Evolutionary conservation across 2,888 invertebrate species (phyloP).

Genomic region (Malthinus seriepunctatus): DNA sequence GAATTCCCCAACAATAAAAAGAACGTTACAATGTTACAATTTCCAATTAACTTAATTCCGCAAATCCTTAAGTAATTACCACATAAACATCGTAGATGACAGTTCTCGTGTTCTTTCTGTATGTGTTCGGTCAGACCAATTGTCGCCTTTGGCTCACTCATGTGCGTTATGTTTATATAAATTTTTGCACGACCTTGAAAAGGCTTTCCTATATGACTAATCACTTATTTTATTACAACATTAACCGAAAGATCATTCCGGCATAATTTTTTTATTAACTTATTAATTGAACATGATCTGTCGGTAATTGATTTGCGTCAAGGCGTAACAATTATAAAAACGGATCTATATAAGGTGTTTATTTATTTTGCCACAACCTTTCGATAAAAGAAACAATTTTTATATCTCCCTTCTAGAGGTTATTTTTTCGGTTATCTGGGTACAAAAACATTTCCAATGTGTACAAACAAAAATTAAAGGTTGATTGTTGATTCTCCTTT

Average conservation of each 20-base stretch:
- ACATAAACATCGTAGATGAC: slow-evolving; percentile 6
- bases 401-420: too few species aligned
- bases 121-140: slow-evolving; percentile 14
- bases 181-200: slow-evolving; percentile 24
- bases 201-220: slow-evolving; percentile 24
- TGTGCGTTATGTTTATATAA: slow-evolving; percentile 9
- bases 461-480: too few species aligned
- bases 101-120: slow-evolving; percentile 1
- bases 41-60: not conserved
- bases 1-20: not conserved
- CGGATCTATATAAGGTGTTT: too few species aligned
- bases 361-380: too few species aligned
- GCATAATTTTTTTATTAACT: not conserved
- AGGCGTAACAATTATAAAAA: too few species aligned
- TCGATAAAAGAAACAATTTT: too few species aligned
- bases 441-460: too few species aligned
- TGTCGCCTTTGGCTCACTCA: slow-evolving; percentile 12
- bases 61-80: not conserved
- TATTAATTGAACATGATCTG: not conserved
- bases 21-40: not conserved
- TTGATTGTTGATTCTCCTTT: too few species aligned
- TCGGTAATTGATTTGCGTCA: too few species aligned
- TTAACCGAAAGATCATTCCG: slow-evolving; percentile 12
- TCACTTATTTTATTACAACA: slow-evolving; percentile 13
- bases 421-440: too few species aligned